Base-by-base conservation (phyloP, 2,888 invertebrate species). In the Agrochola circellaris region DNA sequence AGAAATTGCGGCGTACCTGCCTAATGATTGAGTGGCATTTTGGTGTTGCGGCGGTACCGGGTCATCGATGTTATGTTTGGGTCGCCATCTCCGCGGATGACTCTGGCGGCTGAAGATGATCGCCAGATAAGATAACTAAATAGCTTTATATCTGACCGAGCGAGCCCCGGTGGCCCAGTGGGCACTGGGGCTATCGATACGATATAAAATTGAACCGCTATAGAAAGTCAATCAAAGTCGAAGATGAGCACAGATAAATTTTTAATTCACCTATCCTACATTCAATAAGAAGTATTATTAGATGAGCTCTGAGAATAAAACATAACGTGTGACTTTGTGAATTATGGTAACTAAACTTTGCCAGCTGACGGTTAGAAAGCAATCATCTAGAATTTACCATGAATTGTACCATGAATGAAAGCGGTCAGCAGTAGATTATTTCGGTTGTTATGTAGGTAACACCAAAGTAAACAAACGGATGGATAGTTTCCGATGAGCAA, bases 221-320 rank as follows among this genome's bases (percentile, higher is more conserved):
- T 96, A 95, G 96, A 95, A 96, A 96, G 96, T 94, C 93, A 95
- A 95, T 96, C 95, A 95, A 93, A 88, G 91, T 91, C 87, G 82
- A 79, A 92, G 92, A 92, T 92, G 88, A 83, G 82, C 77, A 81
- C 79, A 84, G 92, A 92, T 91, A 89, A 89, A 56, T 87, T 87
- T 88, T 90, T 90, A 89, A 90, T 90, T 90, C 87, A 80, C 71
- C 82, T 82, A 79, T 73, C 67, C 34, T 75, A 75, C 71, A 58
- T 23, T 30, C 65, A 73, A 65, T 76, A 70, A 70, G 61, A 77
- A 71, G 30, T 71, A 73, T 23, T 42, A 42, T 38, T 26, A n/a
- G 34, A 38, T 61, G 77, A 64, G 48, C 26, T 54, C 34, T 54
- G 30, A 45, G 62, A 72, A 69, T 51, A 62, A 72, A 66, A n/a